Conservation (phyloP, 2,113 vertebrate genomes). For the Gallinago paraguaiae region DNA sequence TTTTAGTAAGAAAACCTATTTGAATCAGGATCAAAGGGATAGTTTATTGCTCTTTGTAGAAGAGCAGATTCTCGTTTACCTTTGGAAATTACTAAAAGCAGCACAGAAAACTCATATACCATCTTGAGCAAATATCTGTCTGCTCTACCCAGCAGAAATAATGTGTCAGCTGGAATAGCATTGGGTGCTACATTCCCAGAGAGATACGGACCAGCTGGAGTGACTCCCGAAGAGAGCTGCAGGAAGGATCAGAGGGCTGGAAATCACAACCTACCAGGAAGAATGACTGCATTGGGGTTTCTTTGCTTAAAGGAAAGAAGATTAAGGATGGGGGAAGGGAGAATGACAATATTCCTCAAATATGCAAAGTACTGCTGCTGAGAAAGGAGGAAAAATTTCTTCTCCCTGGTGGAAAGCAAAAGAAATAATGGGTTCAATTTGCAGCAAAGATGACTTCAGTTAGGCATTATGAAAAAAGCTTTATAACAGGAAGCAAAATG, state of each 20-base stretch:
- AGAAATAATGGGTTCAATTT: constrained; percentile 32
- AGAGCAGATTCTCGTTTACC: not conserved
- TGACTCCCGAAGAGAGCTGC: not conserved
- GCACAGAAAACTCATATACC: not conserved
- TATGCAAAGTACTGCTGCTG: constrained; percentile 34
- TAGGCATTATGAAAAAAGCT: not conserved
- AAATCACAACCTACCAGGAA: constrained; percentile 3
- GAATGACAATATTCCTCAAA: constrained; percentile 39
- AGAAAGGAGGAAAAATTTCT: not conserved
- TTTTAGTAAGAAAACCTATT: not conserved
- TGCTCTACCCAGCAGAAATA: not conserved
- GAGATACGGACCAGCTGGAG: not conserved
- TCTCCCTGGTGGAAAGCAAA: constrained; percentile 1
- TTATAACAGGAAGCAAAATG: not conserved
- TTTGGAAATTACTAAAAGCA: not conserved
- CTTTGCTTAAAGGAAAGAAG: constrained; percentile 42
- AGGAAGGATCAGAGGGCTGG: constrained; percentile 9
- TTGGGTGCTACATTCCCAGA: not conserved
- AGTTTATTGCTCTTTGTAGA: not conserved
- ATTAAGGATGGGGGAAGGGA: constrained; percentile 30
- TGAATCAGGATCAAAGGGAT: not conserved
- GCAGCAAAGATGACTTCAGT: constrained; percentile 8
- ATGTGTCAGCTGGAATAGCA: not conserved
- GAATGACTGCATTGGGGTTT: not conserved
- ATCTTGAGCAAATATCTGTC: not conserved